Conservation (phyloP, 64 coral and sea anemone genomes). For the Anthopleura sola region DNA sequence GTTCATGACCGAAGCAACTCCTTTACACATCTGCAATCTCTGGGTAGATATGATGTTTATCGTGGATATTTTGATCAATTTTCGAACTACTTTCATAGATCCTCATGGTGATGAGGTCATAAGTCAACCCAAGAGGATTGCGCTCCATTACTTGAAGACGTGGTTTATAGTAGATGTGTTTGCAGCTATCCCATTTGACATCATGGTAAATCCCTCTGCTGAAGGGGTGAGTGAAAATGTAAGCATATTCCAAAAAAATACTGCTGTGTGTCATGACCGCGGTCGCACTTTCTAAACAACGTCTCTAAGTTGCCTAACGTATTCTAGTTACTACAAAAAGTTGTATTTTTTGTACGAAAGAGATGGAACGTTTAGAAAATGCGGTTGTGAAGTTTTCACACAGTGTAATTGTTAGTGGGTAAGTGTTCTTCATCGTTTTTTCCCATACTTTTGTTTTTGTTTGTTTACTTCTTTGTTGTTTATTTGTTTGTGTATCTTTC, state of each 20-base stretch:
- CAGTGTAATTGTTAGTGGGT: no score
- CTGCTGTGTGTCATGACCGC: not conserved
- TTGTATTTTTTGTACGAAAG: no score
- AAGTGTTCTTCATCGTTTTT: no score
- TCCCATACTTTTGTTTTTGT: no score
- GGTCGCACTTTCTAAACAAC: not conserved
- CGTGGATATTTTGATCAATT: slow-evolving; percentile 91
- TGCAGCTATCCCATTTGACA: slow-evolving; percentile 91
- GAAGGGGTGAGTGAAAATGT: slow-evolving; percentile 21
- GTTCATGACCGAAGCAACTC: slow-evolving; percentile 9
- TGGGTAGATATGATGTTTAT: slow-evolving; percentile 93
- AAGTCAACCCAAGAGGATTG: slow-evolving; percentile 69
- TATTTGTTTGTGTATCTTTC: no score
- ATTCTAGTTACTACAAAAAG: no score
- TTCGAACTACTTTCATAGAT: slow-evolving; percentile 83
- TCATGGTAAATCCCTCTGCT: slow-evolving; percentile 39
- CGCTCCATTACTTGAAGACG: slow-evolving; percentile 82
- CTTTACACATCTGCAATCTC: slow-evolving; percentile 62
- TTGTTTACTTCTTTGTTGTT: no score
- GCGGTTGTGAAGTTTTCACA: no score
- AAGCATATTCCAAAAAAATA: not conserved
- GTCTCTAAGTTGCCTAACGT: not conserved
- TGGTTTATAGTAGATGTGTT: slow-evolving; percentile 96
- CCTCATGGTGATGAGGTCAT: slow-evolving; percentile 49
- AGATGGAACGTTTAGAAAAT: no score